Conservation (phyloP, 2,113 vertebrate species). For the Sapayoa aenigma region DNA sequence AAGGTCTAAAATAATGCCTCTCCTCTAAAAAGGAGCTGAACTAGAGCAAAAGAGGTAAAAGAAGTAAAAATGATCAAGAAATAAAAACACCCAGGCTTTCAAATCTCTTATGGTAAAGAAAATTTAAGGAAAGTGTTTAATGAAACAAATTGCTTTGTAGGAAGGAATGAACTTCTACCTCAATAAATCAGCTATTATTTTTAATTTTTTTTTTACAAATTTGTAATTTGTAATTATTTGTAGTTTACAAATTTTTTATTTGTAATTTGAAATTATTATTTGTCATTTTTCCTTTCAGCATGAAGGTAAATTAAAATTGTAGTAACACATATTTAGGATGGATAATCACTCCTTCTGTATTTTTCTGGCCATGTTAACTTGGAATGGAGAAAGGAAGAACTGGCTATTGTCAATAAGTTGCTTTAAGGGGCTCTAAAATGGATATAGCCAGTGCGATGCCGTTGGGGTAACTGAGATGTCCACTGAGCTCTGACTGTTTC, state of each 20-base stretch:
- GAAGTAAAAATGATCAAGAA: neutral
- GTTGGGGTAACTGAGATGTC: neutral
- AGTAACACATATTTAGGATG: neutral
- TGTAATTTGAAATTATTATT: too few species aligned
- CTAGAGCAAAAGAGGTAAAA: neutral
- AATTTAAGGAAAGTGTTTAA: neutral
- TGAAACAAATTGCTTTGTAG: neutral
- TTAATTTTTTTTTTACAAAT: too few species aligned
- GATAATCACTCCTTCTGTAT: neutral
- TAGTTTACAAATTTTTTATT: too few species aligned
- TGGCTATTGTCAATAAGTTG: neutral
- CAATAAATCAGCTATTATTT: neutral
- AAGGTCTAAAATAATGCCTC: neutral
- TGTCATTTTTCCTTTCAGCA: fast-evolving
- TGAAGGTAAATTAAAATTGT: neutral
- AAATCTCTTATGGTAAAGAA: neutral
- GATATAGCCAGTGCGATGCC: neutral
- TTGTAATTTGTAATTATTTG: too few species aligned
- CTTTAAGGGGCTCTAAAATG: neutral
- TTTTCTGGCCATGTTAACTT: fast-evolving
- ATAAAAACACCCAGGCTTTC: neutral
- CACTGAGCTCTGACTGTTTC: fast-evolving
- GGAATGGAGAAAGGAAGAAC: neutral
- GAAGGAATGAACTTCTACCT: neutral
- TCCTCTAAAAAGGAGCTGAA: neutral